phyloP scores from a whole-genome alignment of 2,113 vertebrate genomes.

The Apteryx mantelli region DNA sequence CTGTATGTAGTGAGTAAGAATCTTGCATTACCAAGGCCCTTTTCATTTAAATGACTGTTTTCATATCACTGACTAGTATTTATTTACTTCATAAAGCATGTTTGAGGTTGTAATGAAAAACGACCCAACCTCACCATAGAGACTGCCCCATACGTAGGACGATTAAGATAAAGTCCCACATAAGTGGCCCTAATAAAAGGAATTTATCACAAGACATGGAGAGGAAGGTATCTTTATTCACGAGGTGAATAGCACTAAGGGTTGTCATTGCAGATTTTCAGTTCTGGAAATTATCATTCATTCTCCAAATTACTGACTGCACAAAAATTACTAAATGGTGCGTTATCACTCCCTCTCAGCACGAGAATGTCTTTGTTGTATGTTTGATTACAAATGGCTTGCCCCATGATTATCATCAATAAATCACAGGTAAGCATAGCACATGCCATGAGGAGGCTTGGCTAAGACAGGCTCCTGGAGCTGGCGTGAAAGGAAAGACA shows the following conservation, averaged over 20 bases:
- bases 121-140: conserved; percentile 58
- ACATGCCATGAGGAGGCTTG: conserved; percentile 39
- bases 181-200: conserved; percentile 86
- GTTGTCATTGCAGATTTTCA: conserved; percentile 79
- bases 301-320: conserved; percentile 82
- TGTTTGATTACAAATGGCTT: conserved; percentile 82
- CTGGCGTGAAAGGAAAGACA: conserved; percentile 40
- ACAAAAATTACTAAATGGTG: conserved; percentile 85
- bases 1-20: not conserved
- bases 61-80: conserved; percentile 54
- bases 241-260: conserved; percentile 76
- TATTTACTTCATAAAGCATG: conserved; percentile 70
- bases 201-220: conserved; percentile 84
- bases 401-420: conserved; percentile 79
- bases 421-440: conserved; percentile 81
- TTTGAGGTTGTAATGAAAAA: conserved; percentile 77
- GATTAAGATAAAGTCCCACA: conserved; percentile 82
- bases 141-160: conserved; percentile 76
- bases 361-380: conserved; percentile 79
- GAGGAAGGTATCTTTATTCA: conserved; percentile 82
- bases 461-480: conserved; percentile 43
- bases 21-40: conserved; percentile 1
- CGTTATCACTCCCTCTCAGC: conserved; percentile 85
- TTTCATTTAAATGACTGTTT: conserved; percentile 42
- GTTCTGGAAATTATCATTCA: conserved; percentile 84